These are phyloP conservation scores for Taurulus bubalis DNA, from an alignment of 2,113 vertebrate species.

Conservation along the genomic window DNA sequence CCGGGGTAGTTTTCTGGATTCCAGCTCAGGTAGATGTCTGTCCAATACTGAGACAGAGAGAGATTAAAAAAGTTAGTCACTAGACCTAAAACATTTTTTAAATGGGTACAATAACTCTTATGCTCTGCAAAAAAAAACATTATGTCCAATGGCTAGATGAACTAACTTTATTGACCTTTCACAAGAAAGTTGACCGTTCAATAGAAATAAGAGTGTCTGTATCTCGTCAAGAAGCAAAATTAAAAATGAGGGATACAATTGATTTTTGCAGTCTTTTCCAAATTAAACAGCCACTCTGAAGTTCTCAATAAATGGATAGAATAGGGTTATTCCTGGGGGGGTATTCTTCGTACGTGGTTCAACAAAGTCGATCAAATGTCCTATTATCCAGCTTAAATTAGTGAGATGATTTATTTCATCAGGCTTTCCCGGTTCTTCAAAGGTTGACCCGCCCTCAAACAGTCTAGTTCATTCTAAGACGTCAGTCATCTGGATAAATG, in stretches of 20 bases:
- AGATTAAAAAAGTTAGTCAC: neutral
- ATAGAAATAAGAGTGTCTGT: neutral
- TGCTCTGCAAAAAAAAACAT: neutral
- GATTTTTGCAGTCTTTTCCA: neutral
- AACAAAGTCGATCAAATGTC: no score
- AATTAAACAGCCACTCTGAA: neutral
- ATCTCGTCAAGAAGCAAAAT: neutral
- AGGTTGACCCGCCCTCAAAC: no score
- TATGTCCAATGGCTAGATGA: neutral
- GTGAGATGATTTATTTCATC: no score
- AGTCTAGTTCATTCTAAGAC: no score
- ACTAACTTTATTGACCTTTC: neutral
- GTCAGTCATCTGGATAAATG: no score
- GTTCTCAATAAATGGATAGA: neutral
- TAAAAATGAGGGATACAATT: neutral
- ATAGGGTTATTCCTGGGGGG: no score
- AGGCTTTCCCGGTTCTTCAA: no score
- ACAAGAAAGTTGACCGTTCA: neutral
- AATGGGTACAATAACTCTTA: constrained; percentile 4
- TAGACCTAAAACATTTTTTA: neutral
- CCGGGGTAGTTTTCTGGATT: constrained; percentile 87
- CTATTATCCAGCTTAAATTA: no score
- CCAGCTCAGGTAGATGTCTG: constrained; percentile 89
- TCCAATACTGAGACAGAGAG: constrained; percentile 82
- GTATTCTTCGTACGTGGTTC: no score